Percentiles rank a stretch among this genome's conserved stretches.
These are phyloP conservation scores for Picus viridis DNA, from an alignment of 2,797 vertebrate genomes.

Conservation along the genomic window DNA sequence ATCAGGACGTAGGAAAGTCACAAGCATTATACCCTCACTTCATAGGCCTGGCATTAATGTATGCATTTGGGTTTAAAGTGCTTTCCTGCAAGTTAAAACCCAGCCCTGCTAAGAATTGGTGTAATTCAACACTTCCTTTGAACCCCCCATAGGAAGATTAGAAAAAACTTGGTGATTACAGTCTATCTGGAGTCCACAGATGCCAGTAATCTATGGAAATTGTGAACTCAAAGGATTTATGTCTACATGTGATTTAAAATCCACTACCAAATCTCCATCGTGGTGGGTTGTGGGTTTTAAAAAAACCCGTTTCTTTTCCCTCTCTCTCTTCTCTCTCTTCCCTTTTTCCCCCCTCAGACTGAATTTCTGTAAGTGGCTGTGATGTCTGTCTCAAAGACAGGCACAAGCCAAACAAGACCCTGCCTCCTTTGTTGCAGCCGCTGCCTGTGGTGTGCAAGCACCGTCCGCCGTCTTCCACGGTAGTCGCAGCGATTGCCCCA, in stretches of 20 bases:
- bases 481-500: slow-evolving; percentile 42
- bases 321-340: background rate
- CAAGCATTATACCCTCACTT: slow-evolving; percentile 28
- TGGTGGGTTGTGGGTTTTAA: background rate
- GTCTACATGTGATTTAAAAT: slow-evolving; percentile 72
- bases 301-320: background rate
- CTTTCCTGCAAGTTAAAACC: slow-evolving; percentile 67
- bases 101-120: slow-evolving; percentile 44
- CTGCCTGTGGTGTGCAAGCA: background rate
- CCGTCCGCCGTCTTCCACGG: background rate
- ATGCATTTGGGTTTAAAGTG: slow-evolving; percentile 62
- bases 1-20: slow-evolving; percentile 34
- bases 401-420: background rate
- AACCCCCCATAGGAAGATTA: slow-evolving; percentile 73
- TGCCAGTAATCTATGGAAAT: slow-evolving; percentile 72
- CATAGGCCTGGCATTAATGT: slow-evolving; percentile 56
- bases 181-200: slow-evolving; percentile 72
- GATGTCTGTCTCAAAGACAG: background rate
- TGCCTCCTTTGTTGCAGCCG: background rate
- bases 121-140: slow-evolving; percentile 76
- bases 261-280: slow-evolving; percentile 27
- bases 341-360: background rate
- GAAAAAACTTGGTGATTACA: slow-evolving; percentile 73
- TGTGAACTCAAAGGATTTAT: slow-evolving; percentile 68
- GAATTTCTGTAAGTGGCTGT: background rate